Conservation (phyloP, 2,888 invertebrate genomes). For the Ligdia adustata region DNA sequence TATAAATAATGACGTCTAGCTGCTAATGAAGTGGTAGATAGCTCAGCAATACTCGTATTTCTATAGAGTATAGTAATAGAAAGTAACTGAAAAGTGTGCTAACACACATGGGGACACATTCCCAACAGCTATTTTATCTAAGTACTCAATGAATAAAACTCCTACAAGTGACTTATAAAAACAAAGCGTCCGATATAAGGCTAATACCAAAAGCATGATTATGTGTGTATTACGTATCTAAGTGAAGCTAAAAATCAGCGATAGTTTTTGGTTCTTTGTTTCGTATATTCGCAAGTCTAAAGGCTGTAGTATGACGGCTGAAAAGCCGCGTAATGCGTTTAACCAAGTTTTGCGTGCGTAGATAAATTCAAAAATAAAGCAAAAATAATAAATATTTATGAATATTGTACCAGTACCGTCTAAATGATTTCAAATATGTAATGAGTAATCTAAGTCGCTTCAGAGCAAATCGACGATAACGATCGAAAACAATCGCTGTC, state of each 20-base stretch:
- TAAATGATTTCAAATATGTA: conserved; percentile 18
- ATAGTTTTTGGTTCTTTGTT: neutral
- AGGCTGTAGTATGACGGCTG: conserved; percentile 52
- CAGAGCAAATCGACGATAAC: too few relatives aligned
- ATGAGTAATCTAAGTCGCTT: too few relatives aligned
- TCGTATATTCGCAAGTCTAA: conserved; percentile 49
- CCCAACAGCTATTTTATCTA: too few relatives aligned
- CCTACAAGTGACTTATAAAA: too few relatives aligned
- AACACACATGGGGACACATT: too few relatives aligned
- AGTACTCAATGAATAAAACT: too few relatives aligned
- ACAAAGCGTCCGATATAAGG: conserved; percentile 9
- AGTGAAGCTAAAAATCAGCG: conserved; percentile 1
- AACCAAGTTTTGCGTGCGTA: conserved; percentile 68
- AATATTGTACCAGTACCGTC: conserved; percentile 11
- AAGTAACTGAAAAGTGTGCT: too few relatives aligned
- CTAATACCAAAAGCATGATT: conserved; percentile 14
- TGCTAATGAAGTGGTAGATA: too few relatives aligned
- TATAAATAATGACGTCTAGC: too few relatives aligned
- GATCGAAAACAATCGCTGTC: too few relatives aligned
- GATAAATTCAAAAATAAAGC: conserved; percentile 51
- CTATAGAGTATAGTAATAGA: too few relatives aligned
- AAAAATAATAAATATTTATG: conserved; percentile 43
- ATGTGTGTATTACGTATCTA: conserved; percentile 2
- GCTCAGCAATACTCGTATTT: too few relatives aligned
- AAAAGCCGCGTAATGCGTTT: conserved; percentile 56